These are phyloP conservation scores for Drosophila mayaguana DNA, from an alignment of 2,888 invertebrate genomes.

Conservation along the genomic window DNA sequence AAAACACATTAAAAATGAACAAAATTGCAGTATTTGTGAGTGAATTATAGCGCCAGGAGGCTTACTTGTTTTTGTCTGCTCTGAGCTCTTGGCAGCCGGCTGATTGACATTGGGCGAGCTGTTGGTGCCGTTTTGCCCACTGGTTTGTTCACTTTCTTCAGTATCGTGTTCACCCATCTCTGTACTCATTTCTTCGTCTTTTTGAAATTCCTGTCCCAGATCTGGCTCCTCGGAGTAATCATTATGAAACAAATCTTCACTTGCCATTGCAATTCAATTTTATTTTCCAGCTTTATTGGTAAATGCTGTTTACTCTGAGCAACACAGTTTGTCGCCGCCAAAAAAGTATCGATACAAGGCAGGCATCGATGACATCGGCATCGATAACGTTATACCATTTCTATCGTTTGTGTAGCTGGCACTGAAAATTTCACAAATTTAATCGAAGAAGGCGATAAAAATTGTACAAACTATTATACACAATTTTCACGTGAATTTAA, in stretches of 20 bases:
- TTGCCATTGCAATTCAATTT: constrained; percentile 68
- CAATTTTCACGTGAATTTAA: constrained; percentile 42
- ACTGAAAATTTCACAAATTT: constrained; percentile 2
- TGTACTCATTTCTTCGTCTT: constrained; percentile 18
- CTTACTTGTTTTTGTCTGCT: constrained; percentile 33
- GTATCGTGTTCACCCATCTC: constrained; percentile 24
- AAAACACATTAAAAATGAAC: neutral
- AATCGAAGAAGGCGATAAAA: constrained; percentile 27
- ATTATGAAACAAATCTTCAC: constrained; percentile 80
- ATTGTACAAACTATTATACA: constrained; percentile 52
- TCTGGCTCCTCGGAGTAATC: constrained; percentile 74
- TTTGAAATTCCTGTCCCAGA: constrained; percentile 46
- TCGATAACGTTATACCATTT: constrained; percentile 19
- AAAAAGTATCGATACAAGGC: constrained; percentile 46
- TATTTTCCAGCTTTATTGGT: neutral
- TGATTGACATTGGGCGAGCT: constrained; percentile 6
- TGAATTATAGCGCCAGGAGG: neutral
- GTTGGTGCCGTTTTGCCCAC: constrained; percentile 6
- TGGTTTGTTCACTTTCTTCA: constrained; percentile 30
- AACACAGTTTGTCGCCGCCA: constrained; percentile 33
- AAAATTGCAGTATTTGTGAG: neutral
- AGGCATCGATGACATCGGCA: constrained; percentile 20
- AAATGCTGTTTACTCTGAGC: neutral
- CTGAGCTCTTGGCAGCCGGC: constrained; percentile 1
- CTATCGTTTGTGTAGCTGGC: constrained; percentile 9